These are phyloP conservation scores for Sakesphorus luctuosus DNA, from an alignment of 2,113 vertebrate genomes.

Conservation along the genomic window DNA sequence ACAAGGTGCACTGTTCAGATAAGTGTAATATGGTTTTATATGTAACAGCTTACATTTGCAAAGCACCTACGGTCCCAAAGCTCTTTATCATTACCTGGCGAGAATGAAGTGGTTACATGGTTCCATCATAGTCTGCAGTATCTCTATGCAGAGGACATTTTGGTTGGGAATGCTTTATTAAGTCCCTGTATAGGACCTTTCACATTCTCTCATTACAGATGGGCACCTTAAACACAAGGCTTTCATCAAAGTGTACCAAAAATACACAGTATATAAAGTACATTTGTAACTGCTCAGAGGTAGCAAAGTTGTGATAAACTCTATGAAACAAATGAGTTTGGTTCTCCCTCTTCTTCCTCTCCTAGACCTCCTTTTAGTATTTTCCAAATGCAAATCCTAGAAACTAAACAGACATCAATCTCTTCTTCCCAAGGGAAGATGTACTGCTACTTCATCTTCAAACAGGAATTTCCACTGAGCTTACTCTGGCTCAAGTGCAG, in stretches of 20 bases:
- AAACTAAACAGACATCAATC: neutral
- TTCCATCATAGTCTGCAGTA: neutral
- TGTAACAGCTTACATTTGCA: neutral
- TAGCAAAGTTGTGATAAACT: neutral
- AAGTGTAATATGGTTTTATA: neutral
- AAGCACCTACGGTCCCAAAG: neutral
- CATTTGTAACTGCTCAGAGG: neutral
- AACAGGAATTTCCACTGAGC: neutral
- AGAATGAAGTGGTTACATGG: neutral
- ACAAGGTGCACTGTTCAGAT: neutral
- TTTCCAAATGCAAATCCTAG: neutral
- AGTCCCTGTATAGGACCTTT: neutral
- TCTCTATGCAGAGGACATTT: neutral
- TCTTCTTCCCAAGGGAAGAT: neutral
- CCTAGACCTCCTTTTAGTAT: neutral
- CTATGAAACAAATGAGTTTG: neutral
- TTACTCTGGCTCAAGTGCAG: neutral
- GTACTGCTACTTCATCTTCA: neutral
- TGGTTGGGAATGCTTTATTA: neutral
- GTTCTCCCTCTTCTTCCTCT: neutral
- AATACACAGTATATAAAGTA: neutral
- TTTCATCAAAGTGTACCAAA: neutral
- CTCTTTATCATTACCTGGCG: neutral
- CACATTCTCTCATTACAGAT: neutral
- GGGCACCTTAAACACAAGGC: neutral